These are phyloP conservation scores for Otus sunia DNA, from an alignment of 2,113 vertebrate genomes.

Conservation along the genomic window DNA sequence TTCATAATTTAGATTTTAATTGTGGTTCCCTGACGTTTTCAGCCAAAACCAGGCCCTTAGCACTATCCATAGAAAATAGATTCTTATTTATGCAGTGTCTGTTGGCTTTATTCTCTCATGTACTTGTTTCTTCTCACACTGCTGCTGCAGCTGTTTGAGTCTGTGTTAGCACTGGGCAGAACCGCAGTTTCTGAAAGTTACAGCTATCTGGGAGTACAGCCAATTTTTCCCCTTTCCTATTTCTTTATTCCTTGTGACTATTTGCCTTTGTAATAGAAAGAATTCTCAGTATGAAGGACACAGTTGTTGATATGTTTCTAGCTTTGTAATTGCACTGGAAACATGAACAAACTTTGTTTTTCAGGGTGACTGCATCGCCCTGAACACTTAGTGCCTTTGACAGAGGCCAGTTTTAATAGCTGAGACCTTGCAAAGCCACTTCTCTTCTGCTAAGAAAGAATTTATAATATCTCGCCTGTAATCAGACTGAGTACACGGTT, in stretches of 20 bases:
- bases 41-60: background rate
- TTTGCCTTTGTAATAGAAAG: background rate
- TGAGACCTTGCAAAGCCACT: background rate
- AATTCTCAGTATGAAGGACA: background rate
- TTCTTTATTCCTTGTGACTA: background rate
- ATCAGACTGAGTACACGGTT: background rate
- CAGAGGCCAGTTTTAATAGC: background rate
- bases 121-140: background rate
- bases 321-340: background rate
- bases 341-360: background rate
- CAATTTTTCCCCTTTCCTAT: background rate
- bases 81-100: background rate
- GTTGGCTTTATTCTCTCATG: background rate
- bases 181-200: background rate
- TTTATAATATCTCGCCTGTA: background rate
- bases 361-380: background rate
- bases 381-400: background rate
- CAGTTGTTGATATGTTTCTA: background rate
- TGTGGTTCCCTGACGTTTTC: background rate
- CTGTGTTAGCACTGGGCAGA: background rate
- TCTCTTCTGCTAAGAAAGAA: background rate
- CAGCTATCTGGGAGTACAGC: background rate
- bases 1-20: background rate
- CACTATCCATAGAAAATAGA: background rate
- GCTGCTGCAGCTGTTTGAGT: background rate